Evolutionary conservation across 1,140 invertebrate species (phyloP).

Genomic region (Papilio xuthus): DNA sequence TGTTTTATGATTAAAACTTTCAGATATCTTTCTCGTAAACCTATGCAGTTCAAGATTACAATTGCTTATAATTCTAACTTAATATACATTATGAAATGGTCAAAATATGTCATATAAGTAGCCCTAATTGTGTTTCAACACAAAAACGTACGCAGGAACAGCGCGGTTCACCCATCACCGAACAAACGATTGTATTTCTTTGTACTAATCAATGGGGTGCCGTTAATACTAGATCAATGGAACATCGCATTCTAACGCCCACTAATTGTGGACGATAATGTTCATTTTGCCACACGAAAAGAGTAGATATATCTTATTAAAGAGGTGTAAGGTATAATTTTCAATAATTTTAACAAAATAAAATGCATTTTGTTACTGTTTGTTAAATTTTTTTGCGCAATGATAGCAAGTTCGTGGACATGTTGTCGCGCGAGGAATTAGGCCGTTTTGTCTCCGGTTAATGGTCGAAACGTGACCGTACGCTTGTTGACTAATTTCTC

Average conservation of each 20-base stretch:
- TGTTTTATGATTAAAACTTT: no score
- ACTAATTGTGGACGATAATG: slow-evolving; percentile 43
- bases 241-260: slow-evolving; percentile 66
- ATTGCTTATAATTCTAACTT: not conserved
- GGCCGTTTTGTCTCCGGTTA: slow-evolving; percentile 76
- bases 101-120: slow-evolving; percentile 34
- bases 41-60: not conserved
- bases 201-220: slow-evolving; percentile 73
- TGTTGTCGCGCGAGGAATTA: slow-evolving; percentile 75
- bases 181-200: slow-evolving; percentile 71
- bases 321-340: slow-evolving; percentile 46
- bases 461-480: slow-evolving; percentile 77
- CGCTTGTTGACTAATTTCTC: slow-evolving; percentile 68
- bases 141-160: slow-evolving; percentile 52
- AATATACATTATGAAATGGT: not conserved
- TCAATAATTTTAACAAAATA: slow-evolving; percentile 27
- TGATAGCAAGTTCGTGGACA: slow-evolving; percentile 77
- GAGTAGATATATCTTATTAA: slow-evolving; percentile 30
- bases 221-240: slow-evolving; percentile 72
- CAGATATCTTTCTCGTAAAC: no score
- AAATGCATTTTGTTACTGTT: slow-evolving; percentile 34
- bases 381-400: slow-evolving; percentile 75
- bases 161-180: slow-evolving; percentile 62
- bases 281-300: slow-evolving; percentile 24
- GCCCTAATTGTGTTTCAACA: slow-evolving; percentile 44